Conservation (phyloP, 2,888 invertebrate genomes). For the Drosophila nigritarsus region DNA sequence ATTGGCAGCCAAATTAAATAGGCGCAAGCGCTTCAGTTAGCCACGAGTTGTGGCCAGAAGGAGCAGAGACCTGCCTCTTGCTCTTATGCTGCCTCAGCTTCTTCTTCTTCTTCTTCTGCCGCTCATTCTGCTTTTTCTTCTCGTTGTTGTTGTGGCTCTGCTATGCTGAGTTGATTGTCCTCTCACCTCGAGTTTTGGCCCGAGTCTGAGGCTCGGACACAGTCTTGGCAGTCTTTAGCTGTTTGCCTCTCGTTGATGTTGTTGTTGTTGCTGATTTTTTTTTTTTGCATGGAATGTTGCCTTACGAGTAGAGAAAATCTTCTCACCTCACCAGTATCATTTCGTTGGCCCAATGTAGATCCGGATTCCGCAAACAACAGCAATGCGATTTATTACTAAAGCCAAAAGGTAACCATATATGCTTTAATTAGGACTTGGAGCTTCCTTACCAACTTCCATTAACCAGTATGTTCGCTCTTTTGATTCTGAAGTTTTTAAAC, state of each 20-base stretch:
- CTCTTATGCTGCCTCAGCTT: neutral
- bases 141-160: conserved; percentile 47
- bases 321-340: conserved; percentile 69
- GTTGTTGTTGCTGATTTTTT: conserved; percentile 18
- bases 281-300: conserved; percentile 75
- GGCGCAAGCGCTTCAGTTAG: conserved; percentile 80
- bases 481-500: neutral
- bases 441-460: neutral
- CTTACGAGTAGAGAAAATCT: conserved; percentile 79
- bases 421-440: conserved; percentile 24
- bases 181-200: conserved; percentile 76
- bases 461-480: neutral
- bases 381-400: conserved; percentile 40
- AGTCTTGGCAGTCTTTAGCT: conserved; percentile 17
- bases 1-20: conserved; percentile 81
- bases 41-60: conserved; percentile 68
- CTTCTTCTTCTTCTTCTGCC: conserved; percentile 4
- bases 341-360: conserved; percentile 51
- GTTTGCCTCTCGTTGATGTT: conserved; percentile 22
- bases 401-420: conserved; percentile 25
- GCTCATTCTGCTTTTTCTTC: conserved; percentile 21
- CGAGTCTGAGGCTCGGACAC: conserved; percentile 44
- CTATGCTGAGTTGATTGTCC: conserved; percentile 74
- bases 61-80: conserved; percentile 43
- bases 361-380: conserved; percentile 44